phyloP scores from a whole-genome alignment of 30 jellyfish, hydroid and myxozoan genomes.

The Hydra vulgaris region DNA sequence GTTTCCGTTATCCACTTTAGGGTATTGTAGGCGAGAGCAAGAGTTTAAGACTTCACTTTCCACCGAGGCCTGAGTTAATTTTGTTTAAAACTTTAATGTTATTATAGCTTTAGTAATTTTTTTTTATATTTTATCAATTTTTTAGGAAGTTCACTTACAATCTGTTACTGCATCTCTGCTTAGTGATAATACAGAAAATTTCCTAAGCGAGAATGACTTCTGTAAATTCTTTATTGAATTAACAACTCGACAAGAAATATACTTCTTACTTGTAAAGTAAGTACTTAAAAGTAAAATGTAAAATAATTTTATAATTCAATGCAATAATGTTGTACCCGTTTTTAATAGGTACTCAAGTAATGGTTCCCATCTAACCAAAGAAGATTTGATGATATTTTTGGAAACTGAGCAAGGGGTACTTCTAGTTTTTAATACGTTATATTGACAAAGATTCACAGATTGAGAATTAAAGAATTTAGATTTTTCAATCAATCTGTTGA shows the following conservation, averaged over 20 bases:
- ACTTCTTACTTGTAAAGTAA: slow-evolving; percentile 63
- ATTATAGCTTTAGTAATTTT: not conserved
- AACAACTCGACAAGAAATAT: slow-evolving; percentile 84
- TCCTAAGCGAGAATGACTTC: slow-evolving; percentile 51
- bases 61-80: too few species aligned
- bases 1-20: too few species aligned
- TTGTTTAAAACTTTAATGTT: not conserved
- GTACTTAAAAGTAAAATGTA: too few species aligned
- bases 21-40: too few species aligned
- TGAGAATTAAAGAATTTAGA: too few species aligned
- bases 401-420: slow-evolving; percentile 96
- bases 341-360: slow-evolving; percentile 64
- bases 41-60: too few species aligned
- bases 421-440: not conserved
- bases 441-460: too few species aligned
- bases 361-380: slow-evolving; percentile 66
- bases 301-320: too few species aligned
- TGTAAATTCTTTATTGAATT: slow-evolving; percentile 52
- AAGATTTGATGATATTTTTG: slow-evolving; percentile 62
- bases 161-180: slow-evolving; percentile 18
- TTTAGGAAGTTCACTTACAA: not conserved
- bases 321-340: not conserved
- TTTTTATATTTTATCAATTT: not conserved
- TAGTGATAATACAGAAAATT: slow-evolving; percentile 6
- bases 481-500: too few species aligned